These are phyloP conservation scores for Stylophora pistillata DNA, from an alignment of 64 coral and sea anemone genomes.

Conservation along the genomic window DNA sequence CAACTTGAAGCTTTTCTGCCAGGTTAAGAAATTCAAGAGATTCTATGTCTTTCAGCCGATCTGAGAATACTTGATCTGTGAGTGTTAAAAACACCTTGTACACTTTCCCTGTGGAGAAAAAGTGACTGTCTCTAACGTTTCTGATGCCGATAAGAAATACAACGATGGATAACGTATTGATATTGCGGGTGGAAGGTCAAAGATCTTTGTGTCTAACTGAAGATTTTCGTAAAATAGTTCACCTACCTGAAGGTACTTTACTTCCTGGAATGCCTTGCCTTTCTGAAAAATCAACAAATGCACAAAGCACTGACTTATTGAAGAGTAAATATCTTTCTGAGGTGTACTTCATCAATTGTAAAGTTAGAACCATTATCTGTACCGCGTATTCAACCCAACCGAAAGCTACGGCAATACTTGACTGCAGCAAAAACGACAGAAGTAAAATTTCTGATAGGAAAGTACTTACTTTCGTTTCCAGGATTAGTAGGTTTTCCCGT, in stretches of 20 bases:
- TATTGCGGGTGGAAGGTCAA: no score
- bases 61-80: conserved; percentile 68
- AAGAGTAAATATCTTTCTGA: no score
- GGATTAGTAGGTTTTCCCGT: conserved; percentile 28
- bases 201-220: no score
- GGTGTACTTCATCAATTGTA: no score
- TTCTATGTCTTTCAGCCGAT: conserved; percentile 71
- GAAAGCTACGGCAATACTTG: not conserved
- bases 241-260: not conserved
- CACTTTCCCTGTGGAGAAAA: conserved; percentile 47
- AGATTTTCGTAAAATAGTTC: not conserved
- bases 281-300: not conserved
- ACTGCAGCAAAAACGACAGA: not conserved
- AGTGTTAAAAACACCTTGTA: conserved; percentile 78
- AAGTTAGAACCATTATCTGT: no score
- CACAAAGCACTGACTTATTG: not conserved
- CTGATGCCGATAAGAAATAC: no score
- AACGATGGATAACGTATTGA: no score
- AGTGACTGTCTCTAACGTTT: not conserved
- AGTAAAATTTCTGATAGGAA: not conserved
- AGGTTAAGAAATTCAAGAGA: conserved; percentile 98
- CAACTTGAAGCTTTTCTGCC: conserved; percentile 88
- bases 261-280: conserved; percentile 32
- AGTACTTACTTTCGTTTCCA: conserved; percentile 29
- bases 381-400: not conserved